These are phyloP conservation scores for Heterocephalus glaber DNA, from an alignment of 2,113 vertebrate genomes.

Conservation along the genomic window DNA sequence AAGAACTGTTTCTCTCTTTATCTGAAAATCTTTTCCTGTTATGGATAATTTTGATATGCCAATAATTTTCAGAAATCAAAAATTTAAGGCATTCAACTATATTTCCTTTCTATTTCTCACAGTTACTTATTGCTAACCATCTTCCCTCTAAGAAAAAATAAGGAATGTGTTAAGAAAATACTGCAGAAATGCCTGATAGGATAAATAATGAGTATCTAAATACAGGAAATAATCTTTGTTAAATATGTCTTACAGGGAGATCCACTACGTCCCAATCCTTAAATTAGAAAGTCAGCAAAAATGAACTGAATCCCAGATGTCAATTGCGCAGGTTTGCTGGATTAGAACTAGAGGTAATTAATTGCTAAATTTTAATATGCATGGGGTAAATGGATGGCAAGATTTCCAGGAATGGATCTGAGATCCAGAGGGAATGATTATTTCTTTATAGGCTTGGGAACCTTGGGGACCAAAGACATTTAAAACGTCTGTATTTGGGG, in stretches of 20 bases:
- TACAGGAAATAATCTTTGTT: constrained; percentile 61
- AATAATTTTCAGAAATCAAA: not conserved
- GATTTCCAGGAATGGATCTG: constrained; percentile 78
- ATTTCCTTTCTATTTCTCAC: not conserved
- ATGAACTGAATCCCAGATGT: constrained; percentile 83
- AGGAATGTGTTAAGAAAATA: constrained; percentile 21
- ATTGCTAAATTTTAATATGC: constrained; percentile 85
- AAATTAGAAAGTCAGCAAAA: constrained; percentile 86
- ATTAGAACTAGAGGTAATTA: constrained; percentile 88
- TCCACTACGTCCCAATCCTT: constrained; percentile 74
- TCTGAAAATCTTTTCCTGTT: not conserved
- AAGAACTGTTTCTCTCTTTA: not conserved
- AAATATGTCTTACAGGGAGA: constrained; percentile 76
- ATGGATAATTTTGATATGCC: not conserved
- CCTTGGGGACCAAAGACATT: constrained; percentile 74
- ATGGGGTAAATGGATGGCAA: constrained; percentile 79
- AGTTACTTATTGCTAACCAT: not conserved
- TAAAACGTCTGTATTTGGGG: constrained; percentile 75
- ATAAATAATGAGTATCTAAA: constrained; percentile 56
- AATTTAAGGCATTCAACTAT: not conserved
- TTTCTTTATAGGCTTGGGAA: constrained; percentile 75
- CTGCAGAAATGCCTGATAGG: not conserved
- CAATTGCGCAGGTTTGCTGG: constrained; percentile 84
- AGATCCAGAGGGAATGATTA: constrained; percentile 77
- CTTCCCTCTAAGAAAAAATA: not conserved